These are phyloP conservation scores for Phocoena sinus DNA, from an alignment of 2,113 vertebrate genomes.

Conservation along the genomic window DNA sequence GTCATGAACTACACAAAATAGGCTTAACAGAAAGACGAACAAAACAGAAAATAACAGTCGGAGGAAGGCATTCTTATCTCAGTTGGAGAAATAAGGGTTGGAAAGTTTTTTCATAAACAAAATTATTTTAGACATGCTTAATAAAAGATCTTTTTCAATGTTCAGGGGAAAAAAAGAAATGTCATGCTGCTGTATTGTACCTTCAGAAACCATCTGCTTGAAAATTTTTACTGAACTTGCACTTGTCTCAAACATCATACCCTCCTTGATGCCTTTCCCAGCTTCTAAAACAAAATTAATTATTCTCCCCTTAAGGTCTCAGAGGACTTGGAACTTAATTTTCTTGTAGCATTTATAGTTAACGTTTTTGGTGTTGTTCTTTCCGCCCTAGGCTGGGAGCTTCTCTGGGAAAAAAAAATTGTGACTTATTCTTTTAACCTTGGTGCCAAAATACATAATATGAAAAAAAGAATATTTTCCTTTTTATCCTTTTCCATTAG, in stretches of 20 bases:
- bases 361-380: neutral
- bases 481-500: neutral
- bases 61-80: neutral
- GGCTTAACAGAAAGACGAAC: neutral
- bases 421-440: neutral
- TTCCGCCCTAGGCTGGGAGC: neutral
- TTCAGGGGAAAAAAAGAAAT: neutral
- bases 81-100: neutral
- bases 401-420: neutral
- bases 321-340: neutral
- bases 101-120: neutral
- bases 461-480: neutral
- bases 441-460: neutral
- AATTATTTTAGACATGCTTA: constrained; percentile 25
- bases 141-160: constrained; percentile 1
- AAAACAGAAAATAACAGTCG: constrained; percentile 13
- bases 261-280: neutral
- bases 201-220: neutral
- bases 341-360: neutral
- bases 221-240: neutral
- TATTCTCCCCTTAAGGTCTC: neutral
- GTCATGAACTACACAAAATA: neutral
- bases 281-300: constrained; percentile 48
- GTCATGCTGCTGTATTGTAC: neutral
- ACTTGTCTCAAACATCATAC: neutral